Evolutionary conservation across 2,113 vertebrate species (phyloP).

Genomic region (Pseudolaguvia tuberculata): DNA sequence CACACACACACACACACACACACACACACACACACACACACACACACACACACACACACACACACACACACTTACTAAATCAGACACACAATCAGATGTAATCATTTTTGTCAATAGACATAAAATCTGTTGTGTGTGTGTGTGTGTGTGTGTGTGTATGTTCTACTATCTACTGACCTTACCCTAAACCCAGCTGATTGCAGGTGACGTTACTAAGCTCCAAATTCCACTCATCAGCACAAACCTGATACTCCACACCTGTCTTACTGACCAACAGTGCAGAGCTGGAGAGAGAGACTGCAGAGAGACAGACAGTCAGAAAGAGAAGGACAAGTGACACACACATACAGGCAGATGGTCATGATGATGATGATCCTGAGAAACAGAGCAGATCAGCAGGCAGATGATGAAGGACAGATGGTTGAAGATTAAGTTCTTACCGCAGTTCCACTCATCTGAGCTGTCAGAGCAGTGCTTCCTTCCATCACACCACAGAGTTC

Average conservation of each 20-base stretch:
- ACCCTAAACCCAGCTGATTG: conserved; percentile 93
- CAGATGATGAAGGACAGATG: neutral
- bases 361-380: too few species aligned
- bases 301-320: conserved; percentile 28
- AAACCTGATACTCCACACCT: conserved; percentile 77
- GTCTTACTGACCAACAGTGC: conserved; percentile 77
- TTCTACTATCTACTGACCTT: conserved; percentile 82
- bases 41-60: conserved; percentile 28
- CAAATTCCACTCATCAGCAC: conserved; percentile 86
- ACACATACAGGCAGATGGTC: neutral
- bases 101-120: neutral
- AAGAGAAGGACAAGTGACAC: neutral
- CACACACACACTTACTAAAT: neutral
- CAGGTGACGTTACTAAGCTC: conserved; percentile 81
- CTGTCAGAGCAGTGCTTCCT: conserved; percentile 80
- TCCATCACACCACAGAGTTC: conserved; percentile 86
- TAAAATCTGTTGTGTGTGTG: neutral
- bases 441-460: conserved; percentile 94
- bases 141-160: conserved; percentile 40
- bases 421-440: conserved; percentile 63
- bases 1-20: conserved; percentile 31
- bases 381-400: neutral
- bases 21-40: conserved; percentile 38
- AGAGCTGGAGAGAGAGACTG: conserved; percentile 77
- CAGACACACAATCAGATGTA: neutral